Conservation (phyloP, 2,113 vertebrate genomes). For the Chaetura pelagica region DNA sequence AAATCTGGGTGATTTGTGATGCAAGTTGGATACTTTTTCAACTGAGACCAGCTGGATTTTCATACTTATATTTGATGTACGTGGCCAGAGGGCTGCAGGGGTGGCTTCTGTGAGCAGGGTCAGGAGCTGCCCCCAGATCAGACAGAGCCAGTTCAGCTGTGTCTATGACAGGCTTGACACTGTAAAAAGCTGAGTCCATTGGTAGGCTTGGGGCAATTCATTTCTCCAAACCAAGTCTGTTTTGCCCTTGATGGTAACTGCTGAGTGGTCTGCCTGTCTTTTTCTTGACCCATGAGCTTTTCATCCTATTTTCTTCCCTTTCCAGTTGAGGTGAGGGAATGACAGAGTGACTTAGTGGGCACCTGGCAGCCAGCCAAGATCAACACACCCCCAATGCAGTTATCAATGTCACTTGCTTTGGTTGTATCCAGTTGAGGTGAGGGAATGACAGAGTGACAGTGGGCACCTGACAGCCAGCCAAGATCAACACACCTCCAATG, state of each 20-base stretch:
- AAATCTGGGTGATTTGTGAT: slow-evolving; percentile 43
- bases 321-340: not conserved
- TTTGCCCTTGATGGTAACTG: not conserved
- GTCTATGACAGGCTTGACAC: accelerated
- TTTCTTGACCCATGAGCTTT: not conserved
- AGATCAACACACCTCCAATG: not conserved
- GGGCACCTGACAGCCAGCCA: not conserved
- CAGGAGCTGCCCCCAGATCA: accelerated
- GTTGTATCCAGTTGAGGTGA: not conserved
- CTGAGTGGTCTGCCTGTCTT: not conserved
- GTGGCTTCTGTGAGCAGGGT: not conserved
- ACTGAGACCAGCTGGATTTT: slow-evolving; percentile 16
- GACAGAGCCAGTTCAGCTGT: not conserved
- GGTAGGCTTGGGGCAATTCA: not conserved
- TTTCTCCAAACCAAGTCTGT: not conserved
- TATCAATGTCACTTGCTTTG: slow-evolving; percentile 25
- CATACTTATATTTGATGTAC: not conserved
- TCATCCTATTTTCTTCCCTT: not conserved
- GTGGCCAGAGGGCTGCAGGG: not conserved
- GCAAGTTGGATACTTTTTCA: slow-evolving; percentile 3
- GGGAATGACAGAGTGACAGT: not conserved
- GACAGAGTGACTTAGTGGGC: not conserved
- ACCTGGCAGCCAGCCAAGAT: not conserved
- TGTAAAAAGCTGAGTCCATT: not conserved
- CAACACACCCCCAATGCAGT: not conserved